These are phyloP conservation scores for Esperia sulphurella DNA, from an alignment of 2,888 invertebrate genomes.

Conservation along the genomic window DNA sequence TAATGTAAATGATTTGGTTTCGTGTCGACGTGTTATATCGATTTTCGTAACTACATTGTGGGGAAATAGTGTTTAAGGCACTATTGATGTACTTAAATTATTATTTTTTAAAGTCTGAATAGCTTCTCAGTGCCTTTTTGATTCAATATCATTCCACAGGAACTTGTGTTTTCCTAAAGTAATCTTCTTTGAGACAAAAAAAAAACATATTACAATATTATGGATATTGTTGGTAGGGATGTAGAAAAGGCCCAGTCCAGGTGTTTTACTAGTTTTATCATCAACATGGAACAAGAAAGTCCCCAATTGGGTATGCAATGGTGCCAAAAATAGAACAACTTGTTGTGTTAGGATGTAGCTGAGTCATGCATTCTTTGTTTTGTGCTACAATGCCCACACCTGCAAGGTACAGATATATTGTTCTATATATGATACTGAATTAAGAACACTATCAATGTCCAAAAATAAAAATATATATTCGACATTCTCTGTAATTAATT, in stretches of 20 bases:
- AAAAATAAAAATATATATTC: no score
- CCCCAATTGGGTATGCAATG: not conserved
- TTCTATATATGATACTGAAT: no score
- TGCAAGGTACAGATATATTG: no score
- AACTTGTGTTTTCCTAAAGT: not conserved
- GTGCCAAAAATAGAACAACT: not conserved
- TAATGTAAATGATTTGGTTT: not conserved
- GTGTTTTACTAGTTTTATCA: not conserved
- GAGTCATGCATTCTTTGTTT: no score
- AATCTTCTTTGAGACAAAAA: no score
- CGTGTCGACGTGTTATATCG: constrained; percentile 11
- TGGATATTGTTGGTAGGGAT: no score
- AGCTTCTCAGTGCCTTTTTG: not conserved
- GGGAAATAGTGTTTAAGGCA: not conserved
- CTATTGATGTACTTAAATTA: not conserved
- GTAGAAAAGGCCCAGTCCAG: no score
- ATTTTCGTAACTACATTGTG: not conserved
- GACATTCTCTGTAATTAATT: no score
- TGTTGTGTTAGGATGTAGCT: no score
- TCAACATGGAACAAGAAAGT: not conserved
- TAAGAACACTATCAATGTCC: no score
- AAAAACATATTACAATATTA: no score
- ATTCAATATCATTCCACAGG: not conserved
- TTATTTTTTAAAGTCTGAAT: not conserved
- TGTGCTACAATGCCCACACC: no score